phyloP scores from a whole-genome alignment of 1,140 invertebrate species.

The Formica selysi region DNA sequence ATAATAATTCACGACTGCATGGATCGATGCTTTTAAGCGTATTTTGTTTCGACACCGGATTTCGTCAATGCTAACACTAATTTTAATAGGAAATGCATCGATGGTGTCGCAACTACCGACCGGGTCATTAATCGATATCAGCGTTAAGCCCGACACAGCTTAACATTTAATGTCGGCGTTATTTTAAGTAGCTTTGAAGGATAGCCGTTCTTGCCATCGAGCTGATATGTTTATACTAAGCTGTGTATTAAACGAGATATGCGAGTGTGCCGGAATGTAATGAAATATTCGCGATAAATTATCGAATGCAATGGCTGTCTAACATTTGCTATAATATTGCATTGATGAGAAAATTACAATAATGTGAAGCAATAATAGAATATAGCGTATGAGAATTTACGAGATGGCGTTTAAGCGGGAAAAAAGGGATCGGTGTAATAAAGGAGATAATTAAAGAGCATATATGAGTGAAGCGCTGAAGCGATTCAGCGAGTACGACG shows the following conservation, averaged over 20 bases:
- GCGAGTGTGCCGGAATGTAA: neutral
- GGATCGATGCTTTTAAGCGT: neutral
- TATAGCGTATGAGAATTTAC: constrained; percentile 4
- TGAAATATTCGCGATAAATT: constrained; percentile 5
- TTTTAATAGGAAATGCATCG: constrained; percentile 1
- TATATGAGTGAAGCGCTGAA: constrained; percentile 13
- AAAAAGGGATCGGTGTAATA: neutral
- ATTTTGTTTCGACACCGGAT: neutral
- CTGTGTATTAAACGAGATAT: neutral
- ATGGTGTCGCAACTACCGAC: neutral
- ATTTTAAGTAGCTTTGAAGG: neutral
- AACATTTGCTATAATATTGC: neutral
- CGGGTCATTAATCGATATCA: constrained; percentile 22
- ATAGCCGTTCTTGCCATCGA: neutral
- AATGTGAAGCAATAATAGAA: constrained; percentile 23
- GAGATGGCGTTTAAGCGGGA: neutral
- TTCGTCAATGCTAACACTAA: constrained; percentile 1
- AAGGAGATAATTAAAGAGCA: constrained; percentile 38
- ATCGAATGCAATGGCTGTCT: neutral
- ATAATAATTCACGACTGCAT: neutral
- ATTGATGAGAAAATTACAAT: neutral
- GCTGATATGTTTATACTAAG: neutral
- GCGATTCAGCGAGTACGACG: neutral
- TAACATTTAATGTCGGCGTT: constrained; percentile 37
- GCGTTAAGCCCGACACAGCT: constrained; percentile 9